A percentile compares a stretch with the other conserved stretches of the same genome.
Evolutionary conservation across 2,113 vertebrate species (phyloP).

Genomic region (Neogale vison): DNA sequence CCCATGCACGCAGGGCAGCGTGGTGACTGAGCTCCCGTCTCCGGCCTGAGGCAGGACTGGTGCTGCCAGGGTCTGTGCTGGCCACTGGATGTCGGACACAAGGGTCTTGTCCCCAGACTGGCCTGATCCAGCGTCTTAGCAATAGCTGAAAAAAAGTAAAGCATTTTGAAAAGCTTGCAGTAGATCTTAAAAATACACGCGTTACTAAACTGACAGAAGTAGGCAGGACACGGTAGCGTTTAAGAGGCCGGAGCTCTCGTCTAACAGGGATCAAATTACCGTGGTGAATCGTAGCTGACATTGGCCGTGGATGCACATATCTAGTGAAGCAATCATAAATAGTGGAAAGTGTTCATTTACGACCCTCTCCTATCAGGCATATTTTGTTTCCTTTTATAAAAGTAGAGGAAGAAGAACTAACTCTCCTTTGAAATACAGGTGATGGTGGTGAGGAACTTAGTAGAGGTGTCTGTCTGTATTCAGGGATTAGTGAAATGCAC

Average conservation of each 20-base stretch:
- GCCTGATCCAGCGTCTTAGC: not conserved
- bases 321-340: accelerated
- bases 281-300: not conserved
- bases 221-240: not conserved
- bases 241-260: not conserved
- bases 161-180: not conserved
- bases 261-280: no score
- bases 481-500: not conserved
- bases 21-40: not conserved
- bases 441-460: not conserved
- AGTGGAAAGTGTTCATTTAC: not conserved
- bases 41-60: not conserved
- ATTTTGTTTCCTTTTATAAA: not conserved
- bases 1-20: accelerated
- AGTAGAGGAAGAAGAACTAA: not conserved
- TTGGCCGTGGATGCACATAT: not conserved
- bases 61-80: accelerated
- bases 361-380: not conserved
- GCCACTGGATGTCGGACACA: not conserved
- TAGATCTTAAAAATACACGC: not conserved
- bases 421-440: not conserved
- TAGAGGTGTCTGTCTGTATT: not conserved
- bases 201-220: not conserved
- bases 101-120: not conserved
- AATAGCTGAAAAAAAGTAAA: not conserved